Percentiles rank a stretch among this genome's conserved stretches.
These are phyloP conservation scores for Boloria euphrosyne DNA, from an alignment of 2,888 invertebrate genomes.

Conservation along the genomic window DNA sequence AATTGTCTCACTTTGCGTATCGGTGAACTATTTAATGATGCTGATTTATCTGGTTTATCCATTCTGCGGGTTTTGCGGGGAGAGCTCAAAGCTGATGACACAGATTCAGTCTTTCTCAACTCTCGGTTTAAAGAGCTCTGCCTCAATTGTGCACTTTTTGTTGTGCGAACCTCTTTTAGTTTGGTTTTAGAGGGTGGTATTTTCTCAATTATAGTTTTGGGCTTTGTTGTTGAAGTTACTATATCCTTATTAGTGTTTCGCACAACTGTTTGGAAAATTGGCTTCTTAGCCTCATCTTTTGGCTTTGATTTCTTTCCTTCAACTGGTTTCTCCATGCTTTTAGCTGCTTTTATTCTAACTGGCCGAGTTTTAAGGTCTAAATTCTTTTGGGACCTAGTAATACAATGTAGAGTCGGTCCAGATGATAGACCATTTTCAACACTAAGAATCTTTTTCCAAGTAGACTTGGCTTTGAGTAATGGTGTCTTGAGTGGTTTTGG, in stretches of 20 bases:
- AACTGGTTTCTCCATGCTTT: constrained; percentile 70
- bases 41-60: constrained; percentile 74
- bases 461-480: constrained; percentile 51
- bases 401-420: constrained; percentile 55
- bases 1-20: constrained; percentile 76
- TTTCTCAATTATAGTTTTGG: constrained; percentile 58
- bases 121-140: constrained; percentile 74
- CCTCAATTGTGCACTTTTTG: constrained; percentile 64
- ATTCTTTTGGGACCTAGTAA: constrained; percentile 65
- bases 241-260: constrained; percentile 63
- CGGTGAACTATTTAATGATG: constrained; percentile 74
- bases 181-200: constrained; percentile 59
- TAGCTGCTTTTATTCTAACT: constrained; percentile 60
- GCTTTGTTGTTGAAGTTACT: constrained; percentile 60
- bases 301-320: constrained; percentile 61
- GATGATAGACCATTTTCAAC: constrained; percentile 62
- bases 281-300: constrained; percentile 67
- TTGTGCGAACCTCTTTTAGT: constrained; percentile 63
- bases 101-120: constrained; percentile 61
- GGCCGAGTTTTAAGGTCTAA: constrained; percentile 59
- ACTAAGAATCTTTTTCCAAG: constrained; percentile 68
- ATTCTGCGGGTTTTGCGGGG: constrained; percentile 74
- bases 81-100: constrained; percentile 68
- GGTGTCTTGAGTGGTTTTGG: constrained; percentile 56
- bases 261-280: constrained; percentile 76